Evolutionary conservation across 1,140 invertebrate species (phyloP).

Genomic region (Bombus affinis): DNA sequence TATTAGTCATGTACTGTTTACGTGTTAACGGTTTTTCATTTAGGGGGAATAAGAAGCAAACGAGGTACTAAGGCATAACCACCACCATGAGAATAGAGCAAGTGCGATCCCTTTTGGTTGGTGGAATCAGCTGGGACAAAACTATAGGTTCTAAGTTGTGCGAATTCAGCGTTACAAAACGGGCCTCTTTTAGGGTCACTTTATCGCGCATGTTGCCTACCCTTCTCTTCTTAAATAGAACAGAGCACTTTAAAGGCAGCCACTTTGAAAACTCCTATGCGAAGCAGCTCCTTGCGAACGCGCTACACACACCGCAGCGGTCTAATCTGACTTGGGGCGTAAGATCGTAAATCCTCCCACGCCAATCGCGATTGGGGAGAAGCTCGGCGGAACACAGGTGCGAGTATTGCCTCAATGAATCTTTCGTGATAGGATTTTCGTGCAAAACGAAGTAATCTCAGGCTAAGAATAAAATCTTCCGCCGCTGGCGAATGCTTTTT

Average conservation of each 20-base stretch:
- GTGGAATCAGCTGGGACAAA: conserved; percentile 32
- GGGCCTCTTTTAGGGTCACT: conserved; percentile 43
- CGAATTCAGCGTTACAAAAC: conserved; percentile 27
- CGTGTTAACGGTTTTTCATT: neutral
- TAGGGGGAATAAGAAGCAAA: no score
- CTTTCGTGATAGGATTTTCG: conserved; percentile 64
- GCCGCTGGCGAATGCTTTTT: conserved; percentile 26
- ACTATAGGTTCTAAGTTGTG: conserved; percentile 55
- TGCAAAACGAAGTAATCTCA: conserved; percentile 60
- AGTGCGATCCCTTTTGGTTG: neutral
- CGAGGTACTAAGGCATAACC: neutral
- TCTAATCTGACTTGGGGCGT: conserved; percentile 63
- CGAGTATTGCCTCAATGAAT: conserved; percentile 66
- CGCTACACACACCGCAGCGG: conserved; percentile 45
- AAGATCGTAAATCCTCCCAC: conserved; percentile 70
- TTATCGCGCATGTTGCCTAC: conserved; percentile 35
- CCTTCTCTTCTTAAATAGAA: conserved; percentile 22
- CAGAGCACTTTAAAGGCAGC: conserved; percentile 56
- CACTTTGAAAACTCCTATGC: conserved; percentile 54
- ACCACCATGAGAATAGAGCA: neutral
- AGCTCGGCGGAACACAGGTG: conserved; percentile 62
- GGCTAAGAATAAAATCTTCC: conserved; percentile 59
- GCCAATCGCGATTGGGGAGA: conserved; percentile 60
- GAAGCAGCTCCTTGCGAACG: conserved; percentile 49
- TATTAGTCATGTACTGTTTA: neutral